These are phyloP conservation scores for Drosophila lutescens DNA, from an alignment of 2,888 invertebrate species.

Conservation along the genomic window DNA sequence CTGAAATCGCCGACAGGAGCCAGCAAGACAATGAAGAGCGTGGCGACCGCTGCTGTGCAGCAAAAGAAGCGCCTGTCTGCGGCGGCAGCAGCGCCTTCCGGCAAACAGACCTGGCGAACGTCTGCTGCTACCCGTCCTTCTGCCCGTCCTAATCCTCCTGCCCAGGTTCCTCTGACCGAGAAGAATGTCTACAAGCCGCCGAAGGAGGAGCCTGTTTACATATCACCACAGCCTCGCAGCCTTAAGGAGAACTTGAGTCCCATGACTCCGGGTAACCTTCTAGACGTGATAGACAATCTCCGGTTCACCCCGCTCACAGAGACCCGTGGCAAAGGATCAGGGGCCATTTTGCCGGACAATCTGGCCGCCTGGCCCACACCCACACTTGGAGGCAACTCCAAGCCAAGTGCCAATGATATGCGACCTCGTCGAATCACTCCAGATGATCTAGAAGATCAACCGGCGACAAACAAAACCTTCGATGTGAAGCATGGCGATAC, in stretches of 20 bases:
- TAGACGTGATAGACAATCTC: slow-evolving; percentile 81
- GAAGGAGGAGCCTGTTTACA: slow-evolving; percentile 2
- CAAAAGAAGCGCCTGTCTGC: slow-evolving; percentile 56
- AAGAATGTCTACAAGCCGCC: slow-evolving; percentile 57
- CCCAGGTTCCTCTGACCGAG: slow-evolving; percentile 71
- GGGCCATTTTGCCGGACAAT: slow-evolving; percentile 64
- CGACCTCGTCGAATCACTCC: slow-evolving; percentile 75
- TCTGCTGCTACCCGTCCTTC: slow-evolving; percentile 16
- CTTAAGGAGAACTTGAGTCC: slow-evolving; percentile 85
- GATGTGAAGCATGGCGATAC: slow-evolving; percentile 71
- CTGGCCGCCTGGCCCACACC: slow-evolving; percentile 82
- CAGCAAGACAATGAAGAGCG: slow-evolving; percentile 77
- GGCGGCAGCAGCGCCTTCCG: slow-evolving; percentile 22
- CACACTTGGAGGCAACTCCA: slow-evolving; percentile 8
- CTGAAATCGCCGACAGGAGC: slow-evolving; percentile 82
- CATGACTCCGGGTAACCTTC: slow-evolving; percentile 81
- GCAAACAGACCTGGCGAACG: slow-evolving; percentile 15
- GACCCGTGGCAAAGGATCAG: slow-evolving; percentile 2
- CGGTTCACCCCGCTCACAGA: slow-evolving; percentile 82
- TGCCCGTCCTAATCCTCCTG: slow-evolving; percentile 3
- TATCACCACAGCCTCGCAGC: slow-evolving; percentile 45
- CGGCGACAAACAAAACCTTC: slow-evolving; percentile 79
- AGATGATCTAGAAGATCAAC: slow-evolving; percentile 58
- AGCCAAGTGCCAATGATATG: slow-evolving; percentile 47
- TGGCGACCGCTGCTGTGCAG: slow-evolving; percentile 36